phyloP scores from a whole-genome alignment of 1,140 invertebrate genomes.

The Drosophila trapezifrons region DNA sequence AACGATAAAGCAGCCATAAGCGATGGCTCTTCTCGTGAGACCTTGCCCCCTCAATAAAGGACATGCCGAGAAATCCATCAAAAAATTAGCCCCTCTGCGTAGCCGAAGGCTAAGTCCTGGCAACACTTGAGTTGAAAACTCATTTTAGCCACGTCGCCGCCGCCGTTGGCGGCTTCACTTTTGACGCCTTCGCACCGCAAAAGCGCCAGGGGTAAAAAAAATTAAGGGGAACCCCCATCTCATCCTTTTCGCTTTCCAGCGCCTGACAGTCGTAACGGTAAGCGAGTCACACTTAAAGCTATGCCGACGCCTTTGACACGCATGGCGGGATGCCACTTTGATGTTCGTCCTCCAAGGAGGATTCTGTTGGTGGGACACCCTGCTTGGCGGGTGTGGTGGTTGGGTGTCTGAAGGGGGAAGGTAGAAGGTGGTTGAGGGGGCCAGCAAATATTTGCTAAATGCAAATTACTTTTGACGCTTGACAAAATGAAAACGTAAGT shows the following conservation, averaged over 20 bases:
- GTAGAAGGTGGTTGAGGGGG: neutral
- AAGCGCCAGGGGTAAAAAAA: constrained; percentile 38
- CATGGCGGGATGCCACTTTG: constrained; percentile 66
- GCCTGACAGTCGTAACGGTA: constrained; percentile 48
- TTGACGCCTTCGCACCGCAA: constrained; percentile 38
- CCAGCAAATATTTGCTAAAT: constrained; percentile 75
- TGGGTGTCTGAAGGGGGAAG: neutral
- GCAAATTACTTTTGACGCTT: constrained; percentile 80
- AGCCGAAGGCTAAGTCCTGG: constrained; percentile 42
- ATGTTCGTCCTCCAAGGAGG: constrained; percentile 49
- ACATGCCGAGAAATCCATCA: constrained; percentile 61
- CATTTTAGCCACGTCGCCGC: constrained; percentile 52
- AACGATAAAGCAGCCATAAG: constrained; percentile 1
- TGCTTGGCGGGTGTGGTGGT: constrained; percentile 1
- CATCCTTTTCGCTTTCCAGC: constrained; percentile 8
- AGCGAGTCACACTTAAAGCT: constrained; percentile 73
- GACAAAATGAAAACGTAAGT: constrained; percentile 63
- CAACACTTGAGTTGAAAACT: constrained; percentile 59
- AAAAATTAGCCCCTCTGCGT: constrained; percentile 58
- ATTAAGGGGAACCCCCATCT: constrained; percentile 10
- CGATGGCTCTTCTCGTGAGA: neutral
- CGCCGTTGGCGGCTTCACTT: constrained; percentile 43
- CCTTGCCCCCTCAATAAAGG: neutral
- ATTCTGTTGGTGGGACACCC: neutral
- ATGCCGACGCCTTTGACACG: constrained; percentile 77